Evolutionary conservation across 2,888 invertebrate species (phyloP), one percentile per base, ranked within the genome.

Genomic region (Norana najaformis): DNA sequence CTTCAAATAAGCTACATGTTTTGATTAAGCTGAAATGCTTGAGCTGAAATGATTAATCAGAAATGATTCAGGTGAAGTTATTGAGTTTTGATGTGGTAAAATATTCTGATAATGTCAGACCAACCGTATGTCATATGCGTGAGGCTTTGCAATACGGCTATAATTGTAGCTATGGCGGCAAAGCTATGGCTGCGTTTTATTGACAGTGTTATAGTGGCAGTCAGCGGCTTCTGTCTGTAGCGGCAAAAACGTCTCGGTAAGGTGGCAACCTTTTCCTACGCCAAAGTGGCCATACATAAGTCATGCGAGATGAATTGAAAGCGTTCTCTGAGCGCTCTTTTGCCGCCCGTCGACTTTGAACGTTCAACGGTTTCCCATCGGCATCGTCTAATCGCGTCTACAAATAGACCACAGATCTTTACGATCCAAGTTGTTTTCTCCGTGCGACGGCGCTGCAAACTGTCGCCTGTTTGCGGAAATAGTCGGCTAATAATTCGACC

Each of bases 221-320:
- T 69, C 69, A 69, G 30, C n/a, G 69, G 69, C 69, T 69, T 69
- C 69, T 69, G 69, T 69, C 69, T n/a, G 13, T 69, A 69, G 69
- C 30, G 69, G 69, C 69, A n/a, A 69, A n/a, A n/a, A 69, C 69
- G 69, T 69, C 69, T n/a, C 69, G n/a, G 69, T n/a, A n/a, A 69
- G 69, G 69, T 69, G 69, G 30, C 69, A 69, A 69, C 69, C 69
- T 69, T 69, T 69, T n/a, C 30, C n/a, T 30, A 69, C 69, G 69
- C 69, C 69, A 69, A 69, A 69, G 69, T 69, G 69, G 69, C 69
- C 69, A 69, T 69, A 69, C n/a, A 69, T 69, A 69, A 69, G 69
- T 69, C 69, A 69, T 69, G 69, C 69, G 69, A 69, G 69, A n/a
- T 69, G 69, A 69, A 69, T 69, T 69, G 69, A 69, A n/a, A 69